Evolutionary conservation across 2,113 vertebrate species (phyloP), one percentile per base, ranked within the genome.

Genomic region (Cacatua alba): DNA sequence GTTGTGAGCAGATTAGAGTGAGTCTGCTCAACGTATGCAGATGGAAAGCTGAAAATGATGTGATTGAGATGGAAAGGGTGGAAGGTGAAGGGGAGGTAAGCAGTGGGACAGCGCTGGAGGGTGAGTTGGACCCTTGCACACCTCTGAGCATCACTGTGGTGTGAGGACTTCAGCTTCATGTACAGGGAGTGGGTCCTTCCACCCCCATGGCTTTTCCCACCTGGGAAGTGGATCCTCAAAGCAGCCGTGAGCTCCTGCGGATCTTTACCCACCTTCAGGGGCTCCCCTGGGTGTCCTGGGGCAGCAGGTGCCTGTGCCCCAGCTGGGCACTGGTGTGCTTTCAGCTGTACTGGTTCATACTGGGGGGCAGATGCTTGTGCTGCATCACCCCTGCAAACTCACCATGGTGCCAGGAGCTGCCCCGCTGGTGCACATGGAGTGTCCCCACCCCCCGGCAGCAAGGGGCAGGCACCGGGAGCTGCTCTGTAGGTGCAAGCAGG

Each of bases 21-120:
- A 41, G 44, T 19, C 71, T 39, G 55, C 25, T 59, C 43, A 11
- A 23, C 0, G 1, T 2, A 1, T 11, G 6, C 11, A 2, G 81
- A 24, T 14, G 57, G 37, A 39, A 24, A 16, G 29, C 15, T 77
- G 25, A 33, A 71, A 64, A 35, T 33, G 41, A 52, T 3, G 10
- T 11, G 1, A 23, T 17, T 14, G 33, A 43, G 77, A 25, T 11
- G 20, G 55, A 59, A 15, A n/a, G 1, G 6, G 55, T n/a, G 44
- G 37, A 0, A 78, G 18, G 18, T 51, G 20, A 23, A 12, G 14
- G 17, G 41, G 7, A 60, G 37, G 21, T 0, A 28, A 82, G 62
- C 4, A 2, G 18, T 19, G 14, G 20, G 29, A 12, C 0, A 4
- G 20, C 0, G 25, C 20, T 23, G 8, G 48, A 23, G 49, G 21